Evolutionary conservation across 2,888 invertebrate genomes (phyloP), one percentile per base, ranked within the genome.

Genomic region (Steinernema scapterisci): DNA sequence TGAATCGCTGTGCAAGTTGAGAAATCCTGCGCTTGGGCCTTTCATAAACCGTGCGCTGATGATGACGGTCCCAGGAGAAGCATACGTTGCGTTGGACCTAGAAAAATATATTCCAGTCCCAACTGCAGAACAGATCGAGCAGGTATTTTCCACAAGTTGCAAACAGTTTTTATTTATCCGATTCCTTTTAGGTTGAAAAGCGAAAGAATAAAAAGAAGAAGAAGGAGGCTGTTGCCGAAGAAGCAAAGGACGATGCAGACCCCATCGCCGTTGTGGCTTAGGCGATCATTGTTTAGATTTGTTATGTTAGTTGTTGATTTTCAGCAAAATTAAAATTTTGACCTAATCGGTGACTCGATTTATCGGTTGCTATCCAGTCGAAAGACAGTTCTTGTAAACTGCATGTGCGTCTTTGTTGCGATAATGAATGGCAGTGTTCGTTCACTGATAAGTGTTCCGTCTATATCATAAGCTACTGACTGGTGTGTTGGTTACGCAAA

Each of bases 71-170:
- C 83, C 84, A 2, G 82, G 83, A 16, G 79, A 82, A 38, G 82
- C 80, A 19, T 80, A 80, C 73, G 80, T 79, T 72, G 81, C 86
- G 0, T 78, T 86, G 51, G 80, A 86, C 70, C 82, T 86, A 31
- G 75, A 77, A 51, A 75, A 78, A 48, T 86, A 80, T 81, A 51
- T 83, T 45, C 86, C 86, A 16, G 76, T 80, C 6, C 77, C 85
- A 1, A 81, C 83, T n/a, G 86, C 86, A 74, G 84, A 84, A 70
- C 84, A 86, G 74, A 78, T 86, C 38, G 85, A 84, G 71, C 86
- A 84, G 78, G 83, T 83, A 48, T 2, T n/a, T n/a, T n/a, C n/a
- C n/a, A n/a, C n/a, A n/a, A n/a, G n/a, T n/a, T n/a, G n/a, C n/a
- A 25, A 13, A 5, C 38, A 45, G 3, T 38, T 63, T 6, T 74